Evolutionary conservation across 1,140 invertebrate species (phyloP), one percentile per base, ranked within the genome.

Genomic region (Dinoponera quadriceps): DNA sequence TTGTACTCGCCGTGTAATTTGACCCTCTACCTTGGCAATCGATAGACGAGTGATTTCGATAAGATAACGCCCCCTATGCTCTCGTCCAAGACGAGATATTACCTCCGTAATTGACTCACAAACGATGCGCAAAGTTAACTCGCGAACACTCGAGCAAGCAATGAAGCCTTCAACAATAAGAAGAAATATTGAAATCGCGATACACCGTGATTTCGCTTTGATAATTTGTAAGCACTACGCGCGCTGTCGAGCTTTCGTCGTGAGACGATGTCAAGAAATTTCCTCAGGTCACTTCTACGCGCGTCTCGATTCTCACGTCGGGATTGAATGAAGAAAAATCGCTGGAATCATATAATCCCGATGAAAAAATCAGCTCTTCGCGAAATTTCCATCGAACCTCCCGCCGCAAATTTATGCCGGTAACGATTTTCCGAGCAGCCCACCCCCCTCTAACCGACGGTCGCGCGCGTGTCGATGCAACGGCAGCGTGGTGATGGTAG

Each of bases 11-110:
- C 33, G 16, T 27, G 74, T 66, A 66, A 77, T 77, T 62, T 66
- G 74, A 77, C 66, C 71, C 49, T 29, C 55, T 55, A 51, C 73
- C 63, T 86, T 68, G 54, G 25, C 22, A 72, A 73, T 81, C 57
- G 68, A 86, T 85, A 81, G 59, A 29, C 60, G 29, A 85, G 54
- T 44, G 44, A 84, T 66, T 73, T 25, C 74, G 83, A 86, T 86
- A 80, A 85, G 84, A 80, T 85, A 81, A 86, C 65, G 33, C 22
- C 25, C 13, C 18, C 29, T 33, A 44, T 22, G 48, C 38, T 66
- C 65, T 71, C 29, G 16, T 20, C 59, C 44, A 49, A 71, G 65
- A 71, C 20, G 22, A 18, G 51, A 69, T 71, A 80, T 80, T 71
- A 69, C 51, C 51, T 57, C 54, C 66, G 65, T 57, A 80, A 80